Evolutionary conservation across 1,140 invertebrate genomes (phyloP).

Genomic region (Varroa destructor): DNA sequence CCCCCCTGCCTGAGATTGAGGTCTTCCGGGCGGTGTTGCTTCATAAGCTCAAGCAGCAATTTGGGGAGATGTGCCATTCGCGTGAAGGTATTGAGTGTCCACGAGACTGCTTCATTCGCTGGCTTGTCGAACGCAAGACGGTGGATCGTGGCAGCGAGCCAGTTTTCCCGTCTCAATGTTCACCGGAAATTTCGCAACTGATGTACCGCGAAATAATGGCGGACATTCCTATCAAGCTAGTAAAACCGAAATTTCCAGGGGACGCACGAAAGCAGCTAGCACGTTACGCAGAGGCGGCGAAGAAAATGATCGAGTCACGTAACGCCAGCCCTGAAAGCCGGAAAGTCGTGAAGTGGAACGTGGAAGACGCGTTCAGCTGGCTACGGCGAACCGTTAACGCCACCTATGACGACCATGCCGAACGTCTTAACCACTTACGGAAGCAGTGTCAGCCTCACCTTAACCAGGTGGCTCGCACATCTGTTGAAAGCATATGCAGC

Average conservation of each 20-base stretch:
- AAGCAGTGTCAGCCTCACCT: constrained; percentile 87
- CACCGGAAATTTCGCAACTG: constrained; percentile 75
- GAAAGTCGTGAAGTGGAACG: constrained; percentile 96
- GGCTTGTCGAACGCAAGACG: constrained; percentile 87
- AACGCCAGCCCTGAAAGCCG: constrained; percentile 57
- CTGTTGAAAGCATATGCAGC: constrained; percentile 83
- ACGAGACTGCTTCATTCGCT: constrained; percentile 86
- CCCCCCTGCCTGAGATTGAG: constrained; percentile 84
- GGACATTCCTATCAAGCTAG: constrained; percentile 88
- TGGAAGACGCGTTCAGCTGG: constrained; percentile 93
- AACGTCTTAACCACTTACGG: constrained; percentile 49
- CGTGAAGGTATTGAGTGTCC: constrained; percentile 87
- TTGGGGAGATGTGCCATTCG: constrained; percentile 83
- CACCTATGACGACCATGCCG: constrained; percentile 69
- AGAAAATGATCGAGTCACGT: constrained; percentile 66
- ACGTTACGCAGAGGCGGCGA: constrained; percentile 86
- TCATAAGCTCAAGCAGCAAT: constrained; percentile 70
- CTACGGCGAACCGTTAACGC: constrained; percentile 80
- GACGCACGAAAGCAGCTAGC: constrained; percentile 91
- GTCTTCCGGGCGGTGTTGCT: constrained; percentile 60
- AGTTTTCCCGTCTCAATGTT: constrained; percentile 73
- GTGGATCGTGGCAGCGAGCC: constrained; percentile 65
- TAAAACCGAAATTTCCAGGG: constrained; percentile 82
- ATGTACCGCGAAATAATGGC: constrained; percentile 98
- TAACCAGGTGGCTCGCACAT: constrained; percentile 77